Evolutionary conservation across 2,797 vertebrate genomes (phyloP), one percentile per base, ranked within the genome.

Genomic region (Sebastes paucispinis): DNA sequence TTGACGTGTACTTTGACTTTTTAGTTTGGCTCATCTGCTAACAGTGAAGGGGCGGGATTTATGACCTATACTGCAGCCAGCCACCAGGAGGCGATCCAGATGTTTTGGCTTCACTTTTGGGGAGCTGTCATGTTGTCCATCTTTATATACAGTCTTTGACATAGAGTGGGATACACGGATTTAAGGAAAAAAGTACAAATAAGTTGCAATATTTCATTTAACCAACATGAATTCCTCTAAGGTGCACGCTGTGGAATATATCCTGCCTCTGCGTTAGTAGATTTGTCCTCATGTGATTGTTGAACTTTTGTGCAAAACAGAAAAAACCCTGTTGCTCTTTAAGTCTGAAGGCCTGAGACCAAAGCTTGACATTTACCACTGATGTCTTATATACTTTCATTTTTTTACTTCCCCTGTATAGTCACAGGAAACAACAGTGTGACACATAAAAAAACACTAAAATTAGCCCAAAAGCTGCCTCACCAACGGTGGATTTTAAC

Each of bases 331-430:
- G 1, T 74, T 80, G 79, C 73, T 79, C 68, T 80, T 86, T 73
- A 68, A 71, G 60, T 77, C 55, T 69, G 55, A 68, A 64, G 73
- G 39, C 31, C 43, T 25, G 16, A 69, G 70, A 69, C 74, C 64
- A 81, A 73, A 83, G 58, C 55, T 69, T 86, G 77, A 82, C 77
- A 85, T 86, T 90, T 88, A 80, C 68, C 75, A 52, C 22, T 43
- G 69, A 67, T 60, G 59, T 71, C 72, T 68, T 10, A 25, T 60
- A 69, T 64, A 67, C 34, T 77, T 65, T 71, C n/a, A 77, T 65
- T 65, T 83, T 81, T 43, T 64, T 11, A 9, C 70, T 63, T 76
- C 64, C 25, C 50, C 47, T 76, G 60, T 73, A 60, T 67, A 50
- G 73, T 54, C 47, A 14, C 11, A 55, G 32, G 64, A 79, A 82